Evolutionary conservation across 2,888 invertebrate genomes (phyloP).

Genomic region (Hofmannophila pseudospretella): DNA sequence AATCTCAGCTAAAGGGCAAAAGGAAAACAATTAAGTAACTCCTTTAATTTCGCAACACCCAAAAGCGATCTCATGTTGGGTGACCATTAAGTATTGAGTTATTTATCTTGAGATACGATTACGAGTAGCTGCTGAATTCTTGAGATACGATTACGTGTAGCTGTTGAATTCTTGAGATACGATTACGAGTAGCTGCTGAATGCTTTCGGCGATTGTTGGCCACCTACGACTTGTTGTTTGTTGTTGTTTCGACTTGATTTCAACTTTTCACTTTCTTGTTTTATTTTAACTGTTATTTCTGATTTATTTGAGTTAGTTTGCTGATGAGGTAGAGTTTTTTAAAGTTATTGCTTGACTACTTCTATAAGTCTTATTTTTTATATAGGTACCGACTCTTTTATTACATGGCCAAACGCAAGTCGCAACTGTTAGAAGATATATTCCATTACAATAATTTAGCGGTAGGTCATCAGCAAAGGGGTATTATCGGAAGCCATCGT

Average conservation of each 20-base stretch:
- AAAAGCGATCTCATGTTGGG: conserved; percentile 42
- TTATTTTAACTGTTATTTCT: too few relatives aligned
- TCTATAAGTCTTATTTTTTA: too few relatives aligned
- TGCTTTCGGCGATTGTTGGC: conserved; percentile 20
- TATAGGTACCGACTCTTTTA: too few relatives aligned
- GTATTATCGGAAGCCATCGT: conserved; percentile 43
- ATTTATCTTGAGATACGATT: conserved; percentile 41
- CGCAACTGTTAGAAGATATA: too few relatives aligned
- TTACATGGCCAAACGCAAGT: too few relatives aligned
- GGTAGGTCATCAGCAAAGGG: conserved; percentile 25
- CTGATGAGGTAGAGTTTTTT: too few relatives aligned
- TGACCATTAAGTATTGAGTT: conserved; percentile 40
- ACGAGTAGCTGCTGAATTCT: conserved; percentile 27
- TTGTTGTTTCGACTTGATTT: too few relatives aligned
- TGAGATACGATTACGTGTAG: conserved; percentile 32
- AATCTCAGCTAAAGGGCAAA: conserved; percentile 31
- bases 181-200: conserved; percentile 25
- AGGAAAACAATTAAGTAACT: conserved; percentile 48
- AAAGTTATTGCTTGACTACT: too few relatives aligned
- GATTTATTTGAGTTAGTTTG: too few relatives aligned
- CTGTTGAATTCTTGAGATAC: conserved; percentile 31
- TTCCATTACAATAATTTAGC: too few relatives aligned
- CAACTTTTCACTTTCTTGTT: too few relatives aligned
- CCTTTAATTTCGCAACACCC: conserved; percentile 50
- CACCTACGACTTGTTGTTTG: too few relatives aligned